A percentile compares a stretch with the other conserved stretches of the same genome.
Conservation (phyloP, 2,888 invertebrate genomes). For the Penaeus monodon region DNA sequence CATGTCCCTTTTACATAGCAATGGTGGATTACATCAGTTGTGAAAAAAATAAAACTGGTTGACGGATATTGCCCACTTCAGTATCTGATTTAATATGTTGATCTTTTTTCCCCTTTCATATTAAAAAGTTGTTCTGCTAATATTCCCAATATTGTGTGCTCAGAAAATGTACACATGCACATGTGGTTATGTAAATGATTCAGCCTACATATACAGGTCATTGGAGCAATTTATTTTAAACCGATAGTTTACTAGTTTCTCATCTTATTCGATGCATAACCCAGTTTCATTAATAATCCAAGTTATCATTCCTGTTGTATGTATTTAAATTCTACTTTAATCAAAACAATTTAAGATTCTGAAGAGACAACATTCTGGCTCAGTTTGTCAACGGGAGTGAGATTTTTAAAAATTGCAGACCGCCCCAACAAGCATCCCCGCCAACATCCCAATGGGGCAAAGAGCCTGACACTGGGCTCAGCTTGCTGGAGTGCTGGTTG, state of each 20-base stretch:
- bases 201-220: too few species aligned
- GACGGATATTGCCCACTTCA: conserved; percentile 12
- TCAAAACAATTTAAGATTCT: conserved; percentile 11
- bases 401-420: conserved; percentile 1
- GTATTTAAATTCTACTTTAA: neutral
- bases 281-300: too few species aligned
- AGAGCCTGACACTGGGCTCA: conserved; percentile 2
- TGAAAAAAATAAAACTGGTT: neutral
- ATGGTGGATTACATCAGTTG: neutral
- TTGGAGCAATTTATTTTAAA: too few species aligned
- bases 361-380: conserved; percentile 23
- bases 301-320: too few species aligned
- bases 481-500: conserved; percentile 23
- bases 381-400: neutral
- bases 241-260: too few species aligned
- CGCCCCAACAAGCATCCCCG: conserved; percentile 25
- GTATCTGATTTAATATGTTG: neutral
- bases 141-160: too few species aligned
- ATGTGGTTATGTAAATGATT: too few species aligned
- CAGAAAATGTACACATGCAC: too few species aligned
- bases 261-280: too few species aligned
- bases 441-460: neutral
- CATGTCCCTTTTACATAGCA: neutral
- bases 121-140: too few species aligned
- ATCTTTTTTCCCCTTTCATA: too few species aligned